Base-by-base conservation (phyloP, 1,140 invertebrate species). In the Saccostrea cuccullata region DNA sequence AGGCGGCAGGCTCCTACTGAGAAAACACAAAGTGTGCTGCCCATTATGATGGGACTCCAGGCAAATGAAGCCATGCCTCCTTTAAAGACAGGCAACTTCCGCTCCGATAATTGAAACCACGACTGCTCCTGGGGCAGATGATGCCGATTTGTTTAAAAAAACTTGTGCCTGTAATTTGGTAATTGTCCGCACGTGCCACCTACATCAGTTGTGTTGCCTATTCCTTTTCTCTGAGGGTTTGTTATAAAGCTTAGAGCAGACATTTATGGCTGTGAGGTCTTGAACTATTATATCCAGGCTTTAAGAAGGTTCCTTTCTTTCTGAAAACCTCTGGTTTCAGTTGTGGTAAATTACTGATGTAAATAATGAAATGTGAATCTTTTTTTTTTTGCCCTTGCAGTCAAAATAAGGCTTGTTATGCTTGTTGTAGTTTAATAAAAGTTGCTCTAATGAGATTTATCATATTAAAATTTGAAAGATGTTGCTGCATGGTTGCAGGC, bases 11-110 rank as follows among this genome's bases (percentile, higher is more conserved):
- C 70, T 77, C 70, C 70, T 40, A 30, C 70, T 15, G 70, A 15
- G 26, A 77, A 77, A 77, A 77, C 70, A 77, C 70, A 77, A 77
- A 77, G 70, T 77, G 26, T 77, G 70, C 70, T 77, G 70, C 70
- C 70, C 70, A 77, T 77, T 36, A 77, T 77, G 23, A 77, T 5
- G 70, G 70, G 70, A 77, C 70, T 77, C 23, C 12, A 30, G 70
- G 70, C 26, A 26, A 26, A 77, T 77, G 30, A 77, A 77, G 70
- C 70, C 30, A 77, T 77, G 70, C 8, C 70, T 77, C 70, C 23
- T 15, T 77, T 77, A 36, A 77, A 77, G 70, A 77, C 70, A 77
- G 15, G 70, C 23, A 77, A 77, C 70, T 77, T 77, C n/a, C n/a
- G 70, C 26, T 77, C 30, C 30, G 70, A 77, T 77, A 77, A 77